Evolutionary conservation across 2,797 vertebrate genomes (phyloP), one percentile per base, ranked within the genome.

Genomic region (Pogoniulus pusillus): DNA sequence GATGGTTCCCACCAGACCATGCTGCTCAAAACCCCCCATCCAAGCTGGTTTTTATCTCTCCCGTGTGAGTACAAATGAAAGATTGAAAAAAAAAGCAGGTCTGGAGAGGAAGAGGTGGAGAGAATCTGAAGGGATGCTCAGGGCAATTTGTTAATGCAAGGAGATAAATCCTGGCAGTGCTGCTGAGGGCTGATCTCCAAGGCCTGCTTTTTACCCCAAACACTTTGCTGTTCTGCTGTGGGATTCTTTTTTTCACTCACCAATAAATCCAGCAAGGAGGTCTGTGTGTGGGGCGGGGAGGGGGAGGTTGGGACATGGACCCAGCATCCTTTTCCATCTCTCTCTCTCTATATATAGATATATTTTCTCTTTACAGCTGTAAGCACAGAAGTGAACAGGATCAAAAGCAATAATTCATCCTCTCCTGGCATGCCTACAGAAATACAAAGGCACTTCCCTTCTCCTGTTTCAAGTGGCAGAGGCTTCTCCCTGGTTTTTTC

Each of bases 371-470:
- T 84, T 59, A 41, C 79, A 87, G 69, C 63, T 80, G 37, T 65
- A 70, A 91, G 58, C 58, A 54, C 34, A 43, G 57, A 55, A 70
- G 63, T 8, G 53, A 41, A 54, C 43, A 64, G 45, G 74, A 79
- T 87, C 75, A 75, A 60, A 79, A 60, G 69, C 87, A 75, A 84
- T 64, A 59, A 91, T 91, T 79, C 32, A 75, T 87, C 74, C 37
- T 64, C 69, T 19, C 14, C 73, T 64, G 4, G 30, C 74, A 47
- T 18, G 63, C 79, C 70, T 70, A 54, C 37, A n/a, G 32, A 64
- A 85, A 87, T n/a, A 84, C 70, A 87, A 80, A 80, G 7, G 34
- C 64, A 15, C 74, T 91, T 87, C n/a, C n/a, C n/a, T n/a, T n/a
- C n/a, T n/a, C n/a, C n/a, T n/a, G n/a, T 79, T n/a, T n/a, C 80